Base-by-base conservation (phyloP, 2,797 vertebrate species). In the Sebastes vulpes region DNA sequence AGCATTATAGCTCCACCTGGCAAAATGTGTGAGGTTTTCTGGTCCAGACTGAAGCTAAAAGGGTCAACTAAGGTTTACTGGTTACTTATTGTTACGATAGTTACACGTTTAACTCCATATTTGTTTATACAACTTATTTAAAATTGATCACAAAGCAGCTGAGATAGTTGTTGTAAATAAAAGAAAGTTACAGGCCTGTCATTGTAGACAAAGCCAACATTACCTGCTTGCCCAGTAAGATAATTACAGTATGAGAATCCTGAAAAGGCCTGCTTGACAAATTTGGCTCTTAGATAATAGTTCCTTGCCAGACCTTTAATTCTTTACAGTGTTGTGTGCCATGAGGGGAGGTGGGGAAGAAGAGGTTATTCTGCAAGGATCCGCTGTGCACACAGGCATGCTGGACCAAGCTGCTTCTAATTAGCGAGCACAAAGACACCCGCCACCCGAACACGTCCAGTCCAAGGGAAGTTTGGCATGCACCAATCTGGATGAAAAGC, bases 361-460 rank as follows among this genome's bases (percentile, higher is more conserved):
- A 25, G 74, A 69, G 72, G 80, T 82, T 77, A 77, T 61, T 82
- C 75, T 61, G 69, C 16, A 16, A 65, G 69, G 80, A 83, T 85
- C 80, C 5, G 25, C 83, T 72, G 67, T 76, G 70, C 75, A 70
- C 77, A 77, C 67, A 78, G 81, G 58, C 82, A 64, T 70, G 65
- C 66, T 89, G 82, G 72, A 82, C 81, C 63, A 57, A 85, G 81
- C 91, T 90, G 88, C 74, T 81, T 88, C 83, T 90, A 90, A 94
- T 93, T 93, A 93, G 82, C 12, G 25, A 82, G 46, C 84, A 93
- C 90, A 92, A 89, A 91, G 82, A 90, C 87, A 73, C 81, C 83
- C 68, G 59, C 72, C 79, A 75, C 68, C 82, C 64, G 6, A 60
- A 86, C 77, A 75, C 46, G 56, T 87, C 77, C 66, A 65, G 53